A percentile compares a stretch with the other conserved stretches of the same genome.
These are phyloP conservation scores for Balaenoptera acutorostrata DNA, from an alignment of 2,113 vertebrate species.

Conservation along the genomic window DNA sequence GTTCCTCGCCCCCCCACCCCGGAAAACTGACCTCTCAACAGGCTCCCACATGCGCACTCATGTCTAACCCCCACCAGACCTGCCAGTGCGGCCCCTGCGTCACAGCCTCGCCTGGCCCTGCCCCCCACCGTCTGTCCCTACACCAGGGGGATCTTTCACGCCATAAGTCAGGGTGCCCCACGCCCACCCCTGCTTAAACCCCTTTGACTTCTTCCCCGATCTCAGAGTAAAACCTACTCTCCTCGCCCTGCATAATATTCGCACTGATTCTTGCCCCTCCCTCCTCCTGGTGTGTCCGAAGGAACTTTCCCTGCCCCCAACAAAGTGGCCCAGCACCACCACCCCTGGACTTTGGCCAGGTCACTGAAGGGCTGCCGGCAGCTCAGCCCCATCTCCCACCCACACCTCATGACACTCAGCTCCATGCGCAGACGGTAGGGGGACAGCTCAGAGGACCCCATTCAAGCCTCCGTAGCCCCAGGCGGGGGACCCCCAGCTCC, in stretches of 20 bases:
- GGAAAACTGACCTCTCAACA: neutral
- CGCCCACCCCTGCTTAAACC: neutral
- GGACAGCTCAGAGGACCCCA: rapidly evolving
- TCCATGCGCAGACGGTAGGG: neutral
- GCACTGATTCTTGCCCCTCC: no score
- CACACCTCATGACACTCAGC: neutral
- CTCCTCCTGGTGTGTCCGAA: neutral
- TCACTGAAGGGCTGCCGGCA: neutral
- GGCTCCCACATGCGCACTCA: rapidly evolving
- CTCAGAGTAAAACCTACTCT: neutral
- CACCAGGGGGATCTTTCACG: rapidly evolving
- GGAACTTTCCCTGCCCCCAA: neutral
- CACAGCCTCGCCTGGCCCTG: neutral
- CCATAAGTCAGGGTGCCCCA: neutral
- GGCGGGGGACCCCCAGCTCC: neutral
- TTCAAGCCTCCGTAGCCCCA: rapidly evolving
- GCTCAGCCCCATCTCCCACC: neutral
- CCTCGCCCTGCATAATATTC: no score
- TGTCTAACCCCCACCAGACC: neutral
- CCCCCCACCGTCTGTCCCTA: no score
- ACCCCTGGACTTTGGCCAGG: neutral
- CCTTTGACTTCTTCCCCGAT: rapidly evolving
- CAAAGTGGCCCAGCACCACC: neutral
- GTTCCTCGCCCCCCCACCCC: neutral
- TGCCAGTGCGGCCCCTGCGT: rapidly evolving